phyloP scores from a whole-genome alignment of 35 echinoderm and acorn worm species.

The Nesometra sesokonis region DNA sequence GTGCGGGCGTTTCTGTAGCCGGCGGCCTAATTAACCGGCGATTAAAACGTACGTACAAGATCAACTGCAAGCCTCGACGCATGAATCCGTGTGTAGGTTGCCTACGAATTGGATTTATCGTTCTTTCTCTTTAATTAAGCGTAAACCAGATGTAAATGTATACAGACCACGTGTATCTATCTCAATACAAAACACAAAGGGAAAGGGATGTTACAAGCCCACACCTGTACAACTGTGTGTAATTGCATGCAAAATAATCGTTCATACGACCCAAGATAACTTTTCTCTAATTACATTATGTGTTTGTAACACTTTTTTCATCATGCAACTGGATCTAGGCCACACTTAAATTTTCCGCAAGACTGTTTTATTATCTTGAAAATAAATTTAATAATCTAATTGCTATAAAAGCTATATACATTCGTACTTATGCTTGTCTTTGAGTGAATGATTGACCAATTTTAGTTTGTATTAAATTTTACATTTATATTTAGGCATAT shows the following conservation, averaged over 20 bases:
- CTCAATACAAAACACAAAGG: neutral
- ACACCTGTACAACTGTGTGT: neutral
- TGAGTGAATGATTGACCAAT: too few species aligned
- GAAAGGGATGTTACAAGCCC: neutral
- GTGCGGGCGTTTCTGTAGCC: neutral
- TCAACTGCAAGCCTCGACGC: neutral
- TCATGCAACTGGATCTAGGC: too few species aligned
- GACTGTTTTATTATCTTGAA: too few species aligned
- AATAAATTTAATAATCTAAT: too few species aligned
- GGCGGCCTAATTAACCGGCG: neutral
- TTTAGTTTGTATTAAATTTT: too few species aligned
- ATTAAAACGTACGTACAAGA: neutral
- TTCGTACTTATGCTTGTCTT: too few species aligned
- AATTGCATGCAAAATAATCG: neutral
- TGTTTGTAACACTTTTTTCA: too few species aligned
- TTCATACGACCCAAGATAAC: neutral
- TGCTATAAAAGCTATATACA: too few species aligned
- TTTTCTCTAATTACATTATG: too few species aligned
- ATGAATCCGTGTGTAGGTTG: neutral
- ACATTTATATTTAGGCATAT: too few species aligned
- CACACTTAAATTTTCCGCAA: too few species aligned
- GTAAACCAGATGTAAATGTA: neutral
- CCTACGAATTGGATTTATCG: neutral
- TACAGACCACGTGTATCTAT: neutral
- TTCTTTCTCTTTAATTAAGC: neutral